These are phyloP conservation scores for Rhagophthalmus giganteus DNA, from an alignment of 2,888 invertebrate species.

Conservation along the genomic window DNA sequence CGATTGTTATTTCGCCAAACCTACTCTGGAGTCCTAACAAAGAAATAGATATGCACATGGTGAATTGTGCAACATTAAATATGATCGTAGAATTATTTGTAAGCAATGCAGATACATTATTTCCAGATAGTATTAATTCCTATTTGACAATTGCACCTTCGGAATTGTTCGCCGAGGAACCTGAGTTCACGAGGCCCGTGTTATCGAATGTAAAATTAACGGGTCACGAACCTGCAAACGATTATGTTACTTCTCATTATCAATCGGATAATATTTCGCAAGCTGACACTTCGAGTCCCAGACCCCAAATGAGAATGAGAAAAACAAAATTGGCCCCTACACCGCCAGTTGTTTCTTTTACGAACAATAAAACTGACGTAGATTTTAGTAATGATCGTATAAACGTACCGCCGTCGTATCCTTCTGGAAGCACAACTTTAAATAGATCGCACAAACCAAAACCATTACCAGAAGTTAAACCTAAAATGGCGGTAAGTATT, in stretches of 20 bases:
- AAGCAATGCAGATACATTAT: conserved; percentile 80
- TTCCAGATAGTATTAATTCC: conserved; percentile 76
- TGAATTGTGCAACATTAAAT: conserved; percentile 79
- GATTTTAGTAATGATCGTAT: conserved; percentile 50
- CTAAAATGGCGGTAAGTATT: conserved; percentile 15
- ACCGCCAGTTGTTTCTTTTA: conserved; percentile 52
- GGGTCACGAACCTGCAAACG: conserved; percentile 20
- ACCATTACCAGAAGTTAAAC: conserved; percentile 12
- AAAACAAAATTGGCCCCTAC: conserved; percentile 79
- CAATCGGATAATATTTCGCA: conserved; percentile 21
- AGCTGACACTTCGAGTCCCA: conserved; percentile 66
- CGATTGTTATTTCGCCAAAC: conserved; percentile 96
- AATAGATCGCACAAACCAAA: conserved; percentile 44
- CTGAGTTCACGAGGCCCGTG: conserved; percentile 57
- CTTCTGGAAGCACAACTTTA: conserved; percentile 55
- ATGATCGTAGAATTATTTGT: conserved; percentile 84
- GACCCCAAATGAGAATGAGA: conserved; percentile 58
- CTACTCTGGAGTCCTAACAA: conserved; percentile 76
- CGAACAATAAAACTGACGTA: conserved; percentile 43
- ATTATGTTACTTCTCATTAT: conserved; percentile 27
- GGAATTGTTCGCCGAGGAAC: conserved; percentile 60
- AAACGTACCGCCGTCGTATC: conserved; percentile 53
- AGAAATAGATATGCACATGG: conserved; percentile 69
- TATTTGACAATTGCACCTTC: conserved; percentile 66
- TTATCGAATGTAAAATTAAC: conserved; percentile 40